These are phyloP conservation scores for Toxotes jaculatrix DNA, from an alignment of 2,113 vertebrate species.

Conservation along the genomic window DNA sequence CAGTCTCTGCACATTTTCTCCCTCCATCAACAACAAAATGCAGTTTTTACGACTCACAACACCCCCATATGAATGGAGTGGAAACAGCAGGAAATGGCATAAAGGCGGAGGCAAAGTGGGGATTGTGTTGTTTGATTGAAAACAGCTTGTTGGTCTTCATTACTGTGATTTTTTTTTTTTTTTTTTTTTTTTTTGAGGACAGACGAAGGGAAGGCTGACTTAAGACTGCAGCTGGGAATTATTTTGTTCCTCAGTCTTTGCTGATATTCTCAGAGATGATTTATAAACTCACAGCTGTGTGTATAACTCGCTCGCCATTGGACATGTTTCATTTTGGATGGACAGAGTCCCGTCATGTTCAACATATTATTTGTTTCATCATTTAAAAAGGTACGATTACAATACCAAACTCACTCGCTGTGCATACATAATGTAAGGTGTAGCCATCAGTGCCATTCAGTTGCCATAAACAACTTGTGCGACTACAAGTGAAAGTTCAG, in stretches of 20 bases:
- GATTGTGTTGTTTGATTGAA: constrained; percentile 74
- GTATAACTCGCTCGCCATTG: constrained; percentile 26
- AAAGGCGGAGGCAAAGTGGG: constrained; percentile 37
- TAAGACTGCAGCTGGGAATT: constrained; percentile 72
- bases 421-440: background rate
- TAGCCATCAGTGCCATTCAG: background rate
- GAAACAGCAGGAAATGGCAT: constrained; percentile 50
- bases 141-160: constrained; percentile 75
- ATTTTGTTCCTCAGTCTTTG: constrained; percentile 58
- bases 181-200: constrained; percentile 22
- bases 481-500: constrained; percentile 1
- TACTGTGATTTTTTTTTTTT: constrained; percentile 63
- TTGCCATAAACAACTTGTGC: constrained; percentile 25
- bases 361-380: constrained; percentile 31
- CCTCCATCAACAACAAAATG: constrained; percentile 28
- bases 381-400: background rate
- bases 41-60: constrained; percentile 24
- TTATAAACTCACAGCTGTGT: constrained; percentile 77
- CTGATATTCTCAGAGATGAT: constrained; percentile 70
- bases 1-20: constrained; percentile 36
- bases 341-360: constrained; percentile 21
- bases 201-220: constrained; percentile 66
- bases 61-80: constrained; percentile 33
- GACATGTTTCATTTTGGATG: constrained; percentile 46
- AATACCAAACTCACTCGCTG: background rate